These are phyloP conservation scores for Anomalospiza imberbis DNA, from an alignment of 2,797 vertebrate species.

Conservation along the genomic window DNA sequence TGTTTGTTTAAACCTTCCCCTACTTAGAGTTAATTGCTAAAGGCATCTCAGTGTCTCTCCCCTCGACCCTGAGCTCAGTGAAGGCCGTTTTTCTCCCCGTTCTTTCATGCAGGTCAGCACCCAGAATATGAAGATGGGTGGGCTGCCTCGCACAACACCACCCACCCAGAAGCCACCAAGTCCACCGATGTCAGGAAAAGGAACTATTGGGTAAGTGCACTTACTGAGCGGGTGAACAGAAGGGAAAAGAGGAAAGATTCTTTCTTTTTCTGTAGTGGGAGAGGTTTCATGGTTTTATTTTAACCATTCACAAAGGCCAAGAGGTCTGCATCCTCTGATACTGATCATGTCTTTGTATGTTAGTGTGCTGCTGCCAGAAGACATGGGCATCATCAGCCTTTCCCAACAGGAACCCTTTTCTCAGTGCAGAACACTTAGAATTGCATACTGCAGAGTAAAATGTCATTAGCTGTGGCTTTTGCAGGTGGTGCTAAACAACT, in stretches of 20 bases:
- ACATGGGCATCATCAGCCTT: neutral
- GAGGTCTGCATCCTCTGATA: neutral
- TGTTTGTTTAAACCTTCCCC: conserved; percentile 54
- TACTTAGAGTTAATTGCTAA: conserved; percentile 41
- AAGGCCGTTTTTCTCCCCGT: conserved; percentile 37
- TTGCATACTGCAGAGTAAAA: neutral
- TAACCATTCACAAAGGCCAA: neutral
- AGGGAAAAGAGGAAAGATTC: neutral
- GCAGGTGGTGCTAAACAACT: neutral
- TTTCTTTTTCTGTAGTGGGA: neutral
- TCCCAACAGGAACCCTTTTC: neutral
- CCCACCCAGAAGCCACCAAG: conserved; percentile 98
- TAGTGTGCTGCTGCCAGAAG: neutral
- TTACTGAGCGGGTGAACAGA: neutral
- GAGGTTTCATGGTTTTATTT: neutral
- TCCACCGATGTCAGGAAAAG: conserved; percentile 93
- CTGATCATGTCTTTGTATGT: neutral
- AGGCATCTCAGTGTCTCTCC: neutral
- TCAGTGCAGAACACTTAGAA: neutral
- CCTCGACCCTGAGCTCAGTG: conserved; percentile 43
- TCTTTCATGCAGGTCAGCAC: conserved; percentile 86
- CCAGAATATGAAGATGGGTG: conserved; percentile 97
- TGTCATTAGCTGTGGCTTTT: neutral
- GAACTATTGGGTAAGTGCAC: conserved; percentile 92
- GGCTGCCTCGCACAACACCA: conserved; percentile 91